Conservation (phyloP, 2,888 invertebrate species). For the Baronia brevicornis region DNA sequence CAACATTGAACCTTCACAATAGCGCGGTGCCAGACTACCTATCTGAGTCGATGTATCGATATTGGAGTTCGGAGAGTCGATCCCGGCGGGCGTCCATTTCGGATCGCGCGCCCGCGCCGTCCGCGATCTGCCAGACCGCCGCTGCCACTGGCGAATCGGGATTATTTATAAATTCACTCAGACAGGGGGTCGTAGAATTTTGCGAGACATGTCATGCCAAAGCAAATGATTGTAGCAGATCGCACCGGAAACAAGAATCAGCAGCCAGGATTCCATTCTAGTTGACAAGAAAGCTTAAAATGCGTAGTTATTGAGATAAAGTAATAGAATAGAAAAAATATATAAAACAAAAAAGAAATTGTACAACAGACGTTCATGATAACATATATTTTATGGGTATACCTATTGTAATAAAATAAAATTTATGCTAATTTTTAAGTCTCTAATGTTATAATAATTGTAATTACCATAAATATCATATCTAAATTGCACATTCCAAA, state of each 20-base stretch:
- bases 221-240: constrained; percentile 51
- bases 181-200: constrained; percentile 74
- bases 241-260: constrained; percentile 51
- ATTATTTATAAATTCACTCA: constrained; percentile 73
- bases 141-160: constrained; percentile 71
- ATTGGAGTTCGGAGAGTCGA: constrained; percentile 41
- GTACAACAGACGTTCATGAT: no score
- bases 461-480: no score
- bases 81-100: constrained; percentile 47
- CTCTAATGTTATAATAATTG: no score
- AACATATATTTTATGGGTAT: no score
- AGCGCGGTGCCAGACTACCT: constrained; percentile 12
- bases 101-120: constrained; percentile 73
- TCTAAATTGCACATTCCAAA: no score
- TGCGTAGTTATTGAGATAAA: no score
- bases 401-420: no score
- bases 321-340: no score
- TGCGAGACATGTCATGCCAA: constrained; percentile 62
- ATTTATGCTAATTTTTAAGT: no score
- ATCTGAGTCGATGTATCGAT: constrained; percentile 17
- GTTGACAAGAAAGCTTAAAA: no score
- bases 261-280: constrained; percentile 21
- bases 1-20: constrained; percentile 1
- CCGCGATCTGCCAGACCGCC: constrained; percentile 69
- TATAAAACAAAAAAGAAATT: no score